Conservation (phyloP, 2,888 invertebrate species). For the Caenorhabditis virilis region DNA sequence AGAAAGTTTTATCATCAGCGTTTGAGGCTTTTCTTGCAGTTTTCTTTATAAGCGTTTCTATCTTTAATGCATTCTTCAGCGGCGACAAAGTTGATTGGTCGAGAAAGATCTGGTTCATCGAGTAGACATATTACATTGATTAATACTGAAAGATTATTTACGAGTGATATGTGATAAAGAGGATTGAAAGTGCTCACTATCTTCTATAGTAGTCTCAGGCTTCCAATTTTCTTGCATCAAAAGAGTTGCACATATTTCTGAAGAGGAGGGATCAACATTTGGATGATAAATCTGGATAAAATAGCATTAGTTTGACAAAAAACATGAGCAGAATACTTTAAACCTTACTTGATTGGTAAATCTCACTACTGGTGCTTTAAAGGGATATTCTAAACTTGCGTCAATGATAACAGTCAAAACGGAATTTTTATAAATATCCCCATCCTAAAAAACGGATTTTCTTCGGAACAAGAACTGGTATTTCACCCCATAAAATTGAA, state of each 20-base stretch:
- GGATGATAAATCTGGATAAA: slow-evolving; percentile 29
- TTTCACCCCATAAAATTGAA: slow-evolving; percentile 18
- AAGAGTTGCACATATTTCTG: slow-evolving; percentile 25
- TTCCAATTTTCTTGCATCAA: slow-evolving; percentile 33
- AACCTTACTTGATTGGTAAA: slow-evolving; percentile 13
- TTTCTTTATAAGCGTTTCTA: too few species aligned
- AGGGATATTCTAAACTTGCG: slow-evolving; percentile 28
- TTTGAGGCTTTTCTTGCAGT: too few species aligned
- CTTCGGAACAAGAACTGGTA: background rate
- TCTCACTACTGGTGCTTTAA: slow-evolving; percentile 23
- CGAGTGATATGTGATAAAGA: background rate
- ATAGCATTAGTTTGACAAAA: background rate
- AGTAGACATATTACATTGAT: slow-evolving; percentile 25
- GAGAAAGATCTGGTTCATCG: slow-evolving; percentile 32
- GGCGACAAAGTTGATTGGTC: slow-evolving; percentile 33
- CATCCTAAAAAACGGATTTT: slow-evolving; percentile 7
- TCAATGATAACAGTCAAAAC: slow-evolving; percentile 19
- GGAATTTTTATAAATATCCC: slow-evolving; percentile 10
- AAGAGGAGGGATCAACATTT: slow-evolving; percentile 20
- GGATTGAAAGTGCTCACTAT: slow-evolving; percentile 8
- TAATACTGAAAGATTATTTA: slow-evolving; percentile 13
- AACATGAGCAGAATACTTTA: background rate
- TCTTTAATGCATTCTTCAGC: slow-evolving; percentile 30
- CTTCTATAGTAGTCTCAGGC: slow-evolving; percentile 34
- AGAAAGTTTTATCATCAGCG: too few species aligned